A percentile compares a stretch with the other conserved stretches of the same genome.
Evolutionary conservation across 2,797 vertebrate genomes (phyloP).

Genomic region (Lophotriccus pileatus): DNA sequence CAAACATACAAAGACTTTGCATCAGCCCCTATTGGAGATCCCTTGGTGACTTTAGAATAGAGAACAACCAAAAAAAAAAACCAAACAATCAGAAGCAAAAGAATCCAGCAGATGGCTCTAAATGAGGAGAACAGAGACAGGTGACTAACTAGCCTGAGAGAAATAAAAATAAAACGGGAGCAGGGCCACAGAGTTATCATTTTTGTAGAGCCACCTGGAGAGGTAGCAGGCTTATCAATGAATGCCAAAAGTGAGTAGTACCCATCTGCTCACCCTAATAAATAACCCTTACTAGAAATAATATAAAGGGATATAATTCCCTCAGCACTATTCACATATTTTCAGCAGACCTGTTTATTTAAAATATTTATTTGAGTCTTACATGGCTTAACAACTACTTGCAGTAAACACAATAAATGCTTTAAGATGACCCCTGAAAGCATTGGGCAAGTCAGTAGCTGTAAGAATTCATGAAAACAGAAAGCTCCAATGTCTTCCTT

Average conservation of each 20-base stretch:
- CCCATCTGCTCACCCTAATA: constrained; percentile 64
- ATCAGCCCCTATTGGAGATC: not conserved
- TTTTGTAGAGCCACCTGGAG: constrained; percentile 56
- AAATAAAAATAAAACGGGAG: constrained; percentile 54
- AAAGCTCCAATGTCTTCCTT: not conserved
- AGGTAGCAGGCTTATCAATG: constrained; percentile 14
- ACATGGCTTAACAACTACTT: not conserved
- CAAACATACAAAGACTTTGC: not conserved
- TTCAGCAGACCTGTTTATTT: constrained; percentile 41
- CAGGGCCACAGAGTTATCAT: not conserved
- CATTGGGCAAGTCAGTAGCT: not conserved
- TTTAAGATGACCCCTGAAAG: not conserved
- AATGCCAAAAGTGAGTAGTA: constrained; percentile 54
- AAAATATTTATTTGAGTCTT: constrained; percentile 30
- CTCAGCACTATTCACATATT: not conserved
- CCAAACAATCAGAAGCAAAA: not conserved
- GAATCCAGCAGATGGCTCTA: constrained; percentile 48
- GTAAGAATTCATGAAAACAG: not conserved
- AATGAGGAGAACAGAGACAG: constrained; percentile 23
- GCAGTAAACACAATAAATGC: not conserved
- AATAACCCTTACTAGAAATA: constrained; percentile 14
- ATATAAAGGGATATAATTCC: not conserved
- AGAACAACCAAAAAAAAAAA: not conserved
- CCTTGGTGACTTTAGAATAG: not conserved
- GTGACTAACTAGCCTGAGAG: constrained; percentile 47